Evolutionary conservation across 2,888 invertebrate genomes (phyloP).

Genomic region (Helicoverpa assulta): DNA sequence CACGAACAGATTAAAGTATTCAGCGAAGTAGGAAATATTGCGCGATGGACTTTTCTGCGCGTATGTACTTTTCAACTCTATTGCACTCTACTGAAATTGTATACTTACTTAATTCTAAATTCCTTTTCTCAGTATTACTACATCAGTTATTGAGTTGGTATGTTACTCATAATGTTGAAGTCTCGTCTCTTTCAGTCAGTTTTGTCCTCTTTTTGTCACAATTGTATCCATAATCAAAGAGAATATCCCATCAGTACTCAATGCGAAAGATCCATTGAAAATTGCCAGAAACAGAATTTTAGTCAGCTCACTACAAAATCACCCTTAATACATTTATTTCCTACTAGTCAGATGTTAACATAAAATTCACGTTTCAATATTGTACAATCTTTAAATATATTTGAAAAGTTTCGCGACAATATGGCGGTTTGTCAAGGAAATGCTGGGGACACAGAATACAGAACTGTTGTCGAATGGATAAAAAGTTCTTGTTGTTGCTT

Average conservation of each 20-base stretch:
- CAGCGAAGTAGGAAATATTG: constrained; percentile 76
- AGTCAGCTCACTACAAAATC: constrained; percentile 2
- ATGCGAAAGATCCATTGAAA: constrained; percentile 2
- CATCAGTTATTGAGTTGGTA: too few relatives aligned
- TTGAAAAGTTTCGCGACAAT: constrained; percentile 49
- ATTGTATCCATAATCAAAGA: constrained; percentile 25
- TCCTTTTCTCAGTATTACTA: not conserved
- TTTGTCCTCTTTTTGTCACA: constrained; percentile 6
- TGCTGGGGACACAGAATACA: constrained; percentile 40
- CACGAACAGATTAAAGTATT: constrained; percentile 82
- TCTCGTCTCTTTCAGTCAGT: too few relatives aligned
- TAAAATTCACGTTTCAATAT: constrained; percentile 48
- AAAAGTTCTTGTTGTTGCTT: constrained; percentile 45
- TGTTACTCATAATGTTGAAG: too few relatives aligned
- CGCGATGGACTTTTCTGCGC: constrained; percentile 69
- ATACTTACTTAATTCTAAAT: not conserved
- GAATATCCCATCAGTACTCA: not conserved
- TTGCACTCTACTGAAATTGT: constrained; percentile 22
- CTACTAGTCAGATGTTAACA: constrained; percentile 44
- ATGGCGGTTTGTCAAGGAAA: constrained; percentile 44
- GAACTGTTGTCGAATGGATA: constrained; percentile 33
- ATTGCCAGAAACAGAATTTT: constrained; percentile 13
- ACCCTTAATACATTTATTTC: constrained; percentile 20
- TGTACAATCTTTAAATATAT: constrained; percentile 53
- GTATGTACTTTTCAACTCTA: constrained; percentile 55